phyloP scores from a whole-genome alignment of 2,888 invertebrate genomes.

The Arctia plantaginis region DNA sequence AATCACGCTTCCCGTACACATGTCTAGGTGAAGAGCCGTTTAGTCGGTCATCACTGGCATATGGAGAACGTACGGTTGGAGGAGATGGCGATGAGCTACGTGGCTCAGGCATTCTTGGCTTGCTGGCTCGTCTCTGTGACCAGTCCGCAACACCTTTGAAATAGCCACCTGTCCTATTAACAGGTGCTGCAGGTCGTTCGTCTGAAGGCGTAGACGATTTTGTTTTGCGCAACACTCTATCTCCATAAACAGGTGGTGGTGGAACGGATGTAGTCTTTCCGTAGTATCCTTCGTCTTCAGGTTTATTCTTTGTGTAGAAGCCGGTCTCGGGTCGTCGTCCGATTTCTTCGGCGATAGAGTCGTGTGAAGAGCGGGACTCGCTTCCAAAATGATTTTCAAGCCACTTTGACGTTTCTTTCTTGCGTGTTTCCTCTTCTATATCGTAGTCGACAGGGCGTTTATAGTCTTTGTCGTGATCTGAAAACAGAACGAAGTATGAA shows the following conservation, averaged over 20 bases:
- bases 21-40: constrained; percentile 78
- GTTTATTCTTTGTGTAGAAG: constrained; percentile 90
- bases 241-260: constrained; percentile 79
- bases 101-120: constrained; percentile 83
- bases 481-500: constrained; percentile 77
- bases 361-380: constrained; percentile 92
- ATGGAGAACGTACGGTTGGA: constrained; percentile 77
- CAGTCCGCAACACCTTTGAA: constrained; percentile 93
- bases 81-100: constrained; percentile 81
- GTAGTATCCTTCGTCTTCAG: constrained; percentile 82
- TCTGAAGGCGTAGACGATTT: constrained; percentile 85
- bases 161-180: constrained; percentile 84
- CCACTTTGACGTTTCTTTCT: constrained; percentile 96
- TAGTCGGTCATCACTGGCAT: constrained; percentile 75
- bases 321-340: constrained; percentile 88
- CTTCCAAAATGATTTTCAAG: constrained; percentile 96
- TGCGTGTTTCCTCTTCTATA: constrained; percentile 95
- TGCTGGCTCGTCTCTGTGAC: constrained; percentile 89
- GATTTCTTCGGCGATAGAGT: constrained; percentile 89
- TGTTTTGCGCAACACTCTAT: constrained; percentile 81
- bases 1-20: constrained; percentile 79
- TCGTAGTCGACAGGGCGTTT: constrained; percentile 94
- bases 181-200: constrained; percentile 76
- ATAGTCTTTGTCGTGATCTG: constrained; percentile 90
- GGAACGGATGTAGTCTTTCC: constrained; percentile 78